phyloP scores from a whole-genome alignment of 1,140 invertebrate genomes.

The Copidosoma floridanum region DNA sequence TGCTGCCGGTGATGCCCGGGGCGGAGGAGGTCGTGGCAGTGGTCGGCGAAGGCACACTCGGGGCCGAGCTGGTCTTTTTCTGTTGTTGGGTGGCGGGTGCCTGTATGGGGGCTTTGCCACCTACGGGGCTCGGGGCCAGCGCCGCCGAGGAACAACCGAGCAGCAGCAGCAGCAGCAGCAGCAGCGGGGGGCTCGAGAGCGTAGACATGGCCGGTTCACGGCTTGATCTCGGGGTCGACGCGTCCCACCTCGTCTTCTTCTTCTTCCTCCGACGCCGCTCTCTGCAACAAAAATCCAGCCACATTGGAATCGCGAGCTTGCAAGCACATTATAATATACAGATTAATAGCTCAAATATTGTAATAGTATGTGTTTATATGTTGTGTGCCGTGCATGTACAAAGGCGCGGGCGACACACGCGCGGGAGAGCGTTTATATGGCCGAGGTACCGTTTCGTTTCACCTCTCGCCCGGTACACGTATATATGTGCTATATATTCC shows the following conservation, averaged over 20 bases:
- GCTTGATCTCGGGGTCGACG: background rate
- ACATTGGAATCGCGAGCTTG: no score
- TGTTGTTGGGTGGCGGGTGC: no score
- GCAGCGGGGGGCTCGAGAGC: background rate
- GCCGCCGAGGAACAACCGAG: background rate
- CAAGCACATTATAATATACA: no score
- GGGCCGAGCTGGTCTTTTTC: background rate
- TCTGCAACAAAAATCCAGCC: conserved; percentile 16
- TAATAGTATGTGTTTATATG: no score
- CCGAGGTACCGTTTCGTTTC: conserved; percentile 14
- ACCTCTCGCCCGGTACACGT: background rate
- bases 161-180: conserved; percentile 14
- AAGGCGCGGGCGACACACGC: background rate
- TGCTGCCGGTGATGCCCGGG: background rate
- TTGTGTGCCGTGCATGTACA: no score
- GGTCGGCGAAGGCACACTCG: background rate
- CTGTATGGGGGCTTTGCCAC: background rate
- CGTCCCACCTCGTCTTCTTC: background rate
- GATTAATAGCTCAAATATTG: no score
- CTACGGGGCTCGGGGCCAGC: conserved; percentile 3
- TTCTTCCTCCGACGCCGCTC: background rate
- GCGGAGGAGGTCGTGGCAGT: no score
- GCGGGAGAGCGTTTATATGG: conserved; percentile 16
- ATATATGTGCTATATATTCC: background rate
- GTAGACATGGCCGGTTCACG: background rate